Conservation (phyloP, 2,113 vertebrate species). For the Anarhynchus alexandrinus region DNA sequence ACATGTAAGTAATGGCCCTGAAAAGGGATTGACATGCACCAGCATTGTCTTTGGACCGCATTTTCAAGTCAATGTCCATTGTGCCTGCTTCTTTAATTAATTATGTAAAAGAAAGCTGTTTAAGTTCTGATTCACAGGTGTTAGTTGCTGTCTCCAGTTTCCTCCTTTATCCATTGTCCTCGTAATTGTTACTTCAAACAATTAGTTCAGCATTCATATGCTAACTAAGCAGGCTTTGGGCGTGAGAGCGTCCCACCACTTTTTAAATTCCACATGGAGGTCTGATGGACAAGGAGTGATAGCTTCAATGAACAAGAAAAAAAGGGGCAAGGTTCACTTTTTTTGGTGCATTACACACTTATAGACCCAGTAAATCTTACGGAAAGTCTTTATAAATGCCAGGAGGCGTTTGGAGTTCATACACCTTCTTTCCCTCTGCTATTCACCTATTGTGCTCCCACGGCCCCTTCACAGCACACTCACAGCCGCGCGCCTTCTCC, state of each 20-base stretch:
- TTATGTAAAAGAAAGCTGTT: slow-evolving; percentile 58
- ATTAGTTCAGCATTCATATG: slow-evolving; percentile 57
- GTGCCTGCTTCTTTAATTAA: slow-evolving; percentile 55
- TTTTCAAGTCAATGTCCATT: slow-evolving; percentile 44
- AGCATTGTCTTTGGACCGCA: not conserved
- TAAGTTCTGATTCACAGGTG: slow-evolving; percentile 64
- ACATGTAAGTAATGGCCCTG: not conserved
- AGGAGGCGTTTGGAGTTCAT: not conserved
- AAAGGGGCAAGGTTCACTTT: slow-evolving; percentile 45
- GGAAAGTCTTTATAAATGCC: not conserved
- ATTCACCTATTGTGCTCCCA: not conserved
- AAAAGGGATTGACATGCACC: not conserved
- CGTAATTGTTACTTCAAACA: slow-evolving; percentile 68
- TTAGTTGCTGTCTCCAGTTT: slow-evolving; percentile 42
- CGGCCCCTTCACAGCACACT: not conserved
- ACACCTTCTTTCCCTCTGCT: not conserved
- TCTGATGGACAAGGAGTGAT: slow-evolving; percentile 59
- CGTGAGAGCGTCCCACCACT: slow-evolving; percentile 52
- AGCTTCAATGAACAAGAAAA: slow-evolving; percentile 62
- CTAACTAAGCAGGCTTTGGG: slow-evolving; percentile 51
- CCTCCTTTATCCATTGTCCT: slow-evolving; percentile 52
- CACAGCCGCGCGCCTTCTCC: not conserved
- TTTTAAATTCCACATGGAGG: slow-evolving; percentile 43
- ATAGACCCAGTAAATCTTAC: slow-evolving; percentile 35
- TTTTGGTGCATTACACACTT: slow-evolving; percentile 43